Conservation (phyloP, 2,113 vertebrate species). For the Nyctibius bracteatus region DNA sequence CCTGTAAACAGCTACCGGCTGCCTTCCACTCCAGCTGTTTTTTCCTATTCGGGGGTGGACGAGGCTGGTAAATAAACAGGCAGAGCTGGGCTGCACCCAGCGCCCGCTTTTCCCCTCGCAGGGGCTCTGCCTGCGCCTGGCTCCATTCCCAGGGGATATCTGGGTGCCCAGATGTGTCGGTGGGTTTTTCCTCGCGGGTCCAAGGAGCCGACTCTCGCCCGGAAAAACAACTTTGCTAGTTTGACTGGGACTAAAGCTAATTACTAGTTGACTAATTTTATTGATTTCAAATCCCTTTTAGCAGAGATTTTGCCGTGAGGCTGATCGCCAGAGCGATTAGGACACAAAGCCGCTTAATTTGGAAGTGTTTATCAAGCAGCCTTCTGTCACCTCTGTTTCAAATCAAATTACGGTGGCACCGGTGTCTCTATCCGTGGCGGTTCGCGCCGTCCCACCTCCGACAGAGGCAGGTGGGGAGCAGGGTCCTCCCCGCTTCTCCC, state of each 20-base stretch:
- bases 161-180: fast-evolving
- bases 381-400: slow-evolving; percentile 59
- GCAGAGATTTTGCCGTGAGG: slow-evolving; percentile 55
- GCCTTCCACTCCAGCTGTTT: slow-evolving; percentile 34
- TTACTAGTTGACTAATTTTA: slow-evolving; percentile 65
- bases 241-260: slow-evolving; percentile 52
- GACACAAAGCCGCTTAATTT: slow-evolving; percentile 65
- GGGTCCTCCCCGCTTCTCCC: background rate
- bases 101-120: fast-evolving
- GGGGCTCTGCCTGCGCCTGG: background rate
- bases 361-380: slow-evolving; percentile 63
- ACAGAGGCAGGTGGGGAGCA: background rate
- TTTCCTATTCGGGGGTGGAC: slow-evolving; percentile 23
- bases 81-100: background rate
- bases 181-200: background rate
- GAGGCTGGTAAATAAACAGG: slow-evolving; percentile 38
- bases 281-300: slow-evolving; percentile 69
- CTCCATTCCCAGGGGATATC: background rate
- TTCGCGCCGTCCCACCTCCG: fast-evolving
- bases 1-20: slow-evolving; percentile 55
- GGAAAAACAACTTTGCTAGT: slow-evolving; percentile 29
- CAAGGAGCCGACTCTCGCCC: background rate
- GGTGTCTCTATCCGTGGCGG: background rate
- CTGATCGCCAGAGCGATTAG: slow-evolving; percentile 63
- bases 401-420: background rate